Evolutionary conservation across 2,888 invertebrate genomes (phyloP), one percentile per base, ranked within the genome.

Genomic region (Barypeithes pellucidus): DNA sequence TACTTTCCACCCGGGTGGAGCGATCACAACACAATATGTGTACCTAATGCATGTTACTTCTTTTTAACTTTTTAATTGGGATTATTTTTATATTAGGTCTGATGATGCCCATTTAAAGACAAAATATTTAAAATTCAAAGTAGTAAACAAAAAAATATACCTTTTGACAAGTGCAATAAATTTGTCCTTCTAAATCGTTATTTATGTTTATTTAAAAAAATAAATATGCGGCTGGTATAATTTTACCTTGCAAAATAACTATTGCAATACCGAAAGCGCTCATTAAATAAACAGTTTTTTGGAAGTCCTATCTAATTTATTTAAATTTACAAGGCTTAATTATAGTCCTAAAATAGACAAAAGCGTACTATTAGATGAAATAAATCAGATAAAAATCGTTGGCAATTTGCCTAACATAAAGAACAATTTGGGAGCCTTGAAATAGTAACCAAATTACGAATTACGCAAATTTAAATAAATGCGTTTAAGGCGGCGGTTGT

Each of bases 381-480:
- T 57, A 57, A 57, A 57, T 57, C 54, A 57, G 54, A 57, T 57
- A 57, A 33, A 57, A 33, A 57, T 57, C 54, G 14, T 11, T 11
- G 18, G 47, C 11, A 7, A 39, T 67, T 67, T 45, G 20, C 57
- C 59, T 59, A 60, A 67, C 36, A 59, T 57, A 12, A 39, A 67
- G 47, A 59, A 59, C 45, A 65, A 50, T 59, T 59, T 67, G 5
- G 14, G 9, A 59, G 36, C 70, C 70, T 47, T 70, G 67, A 74
- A 70, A 74, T 72, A 47, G 59, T 29, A 14, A 67, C 50, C 47
- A 66, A 70, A 73, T 61, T 52, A 61, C 41, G 61, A 70, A 73
- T 61, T 60, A 65, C 33, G 66, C 29, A 73, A 66, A 61, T 62
- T 57, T 41, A 59, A 69, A 73, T 43, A 63, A 41, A 60, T 54